Base-by-base conservation (phyloP, 2,797 vertebrate species). In the Taenioides sp. region DNA sequence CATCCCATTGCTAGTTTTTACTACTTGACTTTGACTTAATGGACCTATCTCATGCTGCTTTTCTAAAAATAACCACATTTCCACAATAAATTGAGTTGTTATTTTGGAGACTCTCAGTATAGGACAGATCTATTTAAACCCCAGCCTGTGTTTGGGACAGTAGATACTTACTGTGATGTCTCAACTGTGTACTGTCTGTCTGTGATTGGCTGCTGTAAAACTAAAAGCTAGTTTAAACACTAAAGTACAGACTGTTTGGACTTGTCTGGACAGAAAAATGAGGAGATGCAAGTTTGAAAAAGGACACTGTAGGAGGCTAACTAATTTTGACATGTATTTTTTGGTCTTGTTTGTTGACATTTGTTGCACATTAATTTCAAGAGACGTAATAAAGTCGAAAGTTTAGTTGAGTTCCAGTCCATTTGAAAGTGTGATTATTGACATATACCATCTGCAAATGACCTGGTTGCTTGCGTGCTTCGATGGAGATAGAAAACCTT, bases 241-340 rank as follows among this genome's bases (percentile, higher is more conserved):
- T 22, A 9, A 66, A 20, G 4, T 63, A 28, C 3, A 4, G n/a
- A n/a, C 62, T 68, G 77, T 37, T 68, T 43, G 9, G 40, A 59
- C 58, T 14, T 70, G 68, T 49, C 62, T 65, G 23, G 23, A 52
- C 22, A 11, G 40, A 67, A 22, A 65, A 78, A 67, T 66, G 22
- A 76, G 67, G 49, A 47, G 40, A 66, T 6, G 12, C 23, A 49
- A 4, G 20, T 70, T 55, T 65, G 2, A 16, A 34, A 31, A 62
- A 52, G 11, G 7, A 7, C 40, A 18, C 1, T 43, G 62, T 57
- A 63, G 10, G 28, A 37, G 22, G 25, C 3, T 31, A 14, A 31
- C 23, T 4, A 4, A 65, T 7, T 65, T 52, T 16, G 4, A 28
- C 5, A 16, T 52, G 14, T n/a, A n/a, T 23, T 22, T 43, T 37